Evolutionary conservation across 2,888 invertebrate species (phyloP).

Genomic region (Acrocyrtus sp.): DNA sequence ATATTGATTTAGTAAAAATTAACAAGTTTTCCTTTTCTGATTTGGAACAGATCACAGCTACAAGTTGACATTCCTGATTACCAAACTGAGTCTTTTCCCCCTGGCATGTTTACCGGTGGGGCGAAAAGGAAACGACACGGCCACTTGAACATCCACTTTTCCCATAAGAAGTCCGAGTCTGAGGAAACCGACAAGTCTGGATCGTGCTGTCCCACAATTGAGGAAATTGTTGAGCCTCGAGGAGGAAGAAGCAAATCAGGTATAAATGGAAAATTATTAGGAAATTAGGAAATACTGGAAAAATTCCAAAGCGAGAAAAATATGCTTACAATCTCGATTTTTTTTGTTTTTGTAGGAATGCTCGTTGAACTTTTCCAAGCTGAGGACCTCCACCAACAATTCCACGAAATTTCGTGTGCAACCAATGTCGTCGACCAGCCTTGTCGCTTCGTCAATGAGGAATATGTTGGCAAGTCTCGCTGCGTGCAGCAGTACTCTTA

Average conservation of each 20-base stretch:
- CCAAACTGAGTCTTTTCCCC: constrained; percentile 27
- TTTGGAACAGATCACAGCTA: constrained; percentile 37
- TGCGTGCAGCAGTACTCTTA: constrained; percentile 87
- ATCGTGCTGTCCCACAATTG: constrained; percentile 81
- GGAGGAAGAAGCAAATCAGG: constrained; percentile 79
- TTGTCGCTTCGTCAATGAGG: constrained; percentile 80
- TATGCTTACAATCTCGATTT: background rate
- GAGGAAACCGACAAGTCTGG: constrained; percentile 41
- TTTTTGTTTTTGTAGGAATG: constrained; percentile 53
- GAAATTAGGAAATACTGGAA: background rate
- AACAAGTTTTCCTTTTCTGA: background rate
- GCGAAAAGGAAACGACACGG: constrained; percentile 29
- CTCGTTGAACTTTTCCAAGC: constrained; percentile 64
- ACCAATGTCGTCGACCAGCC: constrained; percentile 77
- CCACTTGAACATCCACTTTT: constrained; percentile 11
- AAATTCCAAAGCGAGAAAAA: background rate
- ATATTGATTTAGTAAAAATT: background rate
- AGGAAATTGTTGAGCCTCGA: constrained; percentile 80
- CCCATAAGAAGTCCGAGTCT: constrained; percentile 14
- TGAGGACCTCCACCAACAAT: constrained; percentile 67
- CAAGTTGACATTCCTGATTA: constrained; percentile 49
- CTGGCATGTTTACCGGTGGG: constrained; percentile 20
- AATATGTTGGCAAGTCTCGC: constrained; percentile 75
- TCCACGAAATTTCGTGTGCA: constrained; percentile 84
- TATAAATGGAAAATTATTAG: too few relatives aligned